Evolutionary conservation across 2,888 invertebrate species (phyloP), one percentile per base, ranked within the genome.

Genomic region (Tiliacea citrago): DNA sequence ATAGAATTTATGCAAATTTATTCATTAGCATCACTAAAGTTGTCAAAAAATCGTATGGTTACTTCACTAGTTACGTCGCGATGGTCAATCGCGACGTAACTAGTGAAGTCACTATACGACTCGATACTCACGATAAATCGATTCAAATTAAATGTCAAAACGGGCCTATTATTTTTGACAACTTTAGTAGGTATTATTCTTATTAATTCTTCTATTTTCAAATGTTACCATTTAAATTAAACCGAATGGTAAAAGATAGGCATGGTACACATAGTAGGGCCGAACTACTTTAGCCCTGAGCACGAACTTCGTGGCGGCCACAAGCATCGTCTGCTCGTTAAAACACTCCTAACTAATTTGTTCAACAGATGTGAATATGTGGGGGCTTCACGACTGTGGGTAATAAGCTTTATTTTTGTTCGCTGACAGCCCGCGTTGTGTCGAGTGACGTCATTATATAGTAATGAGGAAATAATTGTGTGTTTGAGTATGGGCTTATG

Each of bases 341-440:
- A 51, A 81, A 83, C 51, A 83, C 24, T 79, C 42, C 57, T 45
- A 72, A 80, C 75, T 75, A 72, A 72, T 80, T 82, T 79, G 75
- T 83, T 79, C 75, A 72, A 75, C 80, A 79, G 45, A 74, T 79
- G 74, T 79, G 79, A 70, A 69, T 60, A 68, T 49, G 53, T 49
- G 68, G 10, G 62, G 49, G 67, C 74, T 79, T 79, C 65, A 45
- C 74, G 21, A 73, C 79, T 73, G 53, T 69, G 24, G 29, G 49
- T 79, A 69, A 73, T 70, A 63, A 68, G 79, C 82, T 75, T 79
- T 80, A 75, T 83, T 83, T 83, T 79, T 57, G 74, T 79, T 71
- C 53, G 53, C 45, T 58, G 61, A 12, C 53, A 55, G n/a, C 39
- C 16, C 13, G 35, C 18, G 51, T 29, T 29, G 45, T 42, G 73